These are phyloP conservation scores for Hemithea aestivaria DNA, from an alignment of 2,888 invertebrate genomes.

Conservation along the genomic window DNA sequence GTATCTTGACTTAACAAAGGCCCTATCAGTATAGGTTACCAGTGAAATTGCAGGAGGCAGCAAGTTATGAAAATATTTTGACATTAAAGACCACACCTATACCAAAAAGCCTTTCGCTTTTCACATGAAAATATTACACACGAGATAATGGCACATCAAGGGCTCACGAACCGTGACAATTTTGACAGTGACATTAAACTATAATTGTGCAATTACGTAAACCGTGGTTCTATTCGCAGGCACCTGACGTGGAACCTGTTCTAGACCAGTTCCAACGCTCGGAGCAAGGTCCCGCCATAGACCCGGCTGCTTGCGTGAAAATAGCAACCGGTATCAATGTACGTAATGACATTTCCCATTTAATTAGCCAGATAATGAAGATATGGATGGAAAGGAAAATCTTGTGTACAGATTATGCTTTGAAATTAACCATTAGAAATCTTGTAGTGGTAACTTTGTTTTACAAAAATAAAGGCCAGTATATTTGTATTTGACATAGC, in stretches of 20 bases:
- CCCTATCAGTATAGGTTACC: too few species aligned
- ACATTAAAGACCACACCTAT: too few species aligned
- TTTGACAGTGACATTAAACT: conserved; percentile 37
- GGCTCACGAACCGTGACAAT: conserved; percentile 20
- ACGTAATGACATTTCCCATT: conserved; percentile 10
- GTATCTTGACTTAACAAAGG: too few species aligned
- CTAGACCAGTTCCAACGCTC: conserved; percentile 55
- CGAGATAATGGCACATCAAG: conserved; percentile 14
- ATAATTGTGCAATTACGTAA: conserved; percentile 53
- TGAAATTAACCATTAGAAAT: too few species aligned
- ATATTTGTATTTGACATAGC: too few species aligned
- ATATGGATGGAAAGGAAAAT: conserved; percentile 4
- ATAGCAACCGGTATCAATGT: conserved; percentile 14
- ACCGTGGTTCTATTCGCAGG: conserved; percentile 29
- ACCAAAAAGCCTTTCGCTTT: too few species aligned
- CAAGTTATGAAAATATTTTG: too few species aligned
- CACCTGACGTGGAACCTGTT: conserved; percentile 54
- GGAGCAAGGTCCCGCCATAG: conserved; percentile 67
- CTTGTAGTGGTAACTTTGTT: too few species aligned
- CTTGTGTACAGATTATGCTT: background rate
- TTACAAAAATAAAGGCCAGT: too few species aligned
- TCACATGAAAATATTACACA: background rate
- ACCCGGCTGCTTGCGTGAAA: conserved; percentile 32
- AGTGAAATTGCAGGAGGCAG: too few species aligned
- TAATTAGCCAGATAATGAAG: conserved; percentile 7